A percentile compares a stretch with the other conserved stretches of the same genome.
phyloP scores from a whole-genome alignment of 2,113 vertebrate species.

The Orycteropus afer region DNA sequence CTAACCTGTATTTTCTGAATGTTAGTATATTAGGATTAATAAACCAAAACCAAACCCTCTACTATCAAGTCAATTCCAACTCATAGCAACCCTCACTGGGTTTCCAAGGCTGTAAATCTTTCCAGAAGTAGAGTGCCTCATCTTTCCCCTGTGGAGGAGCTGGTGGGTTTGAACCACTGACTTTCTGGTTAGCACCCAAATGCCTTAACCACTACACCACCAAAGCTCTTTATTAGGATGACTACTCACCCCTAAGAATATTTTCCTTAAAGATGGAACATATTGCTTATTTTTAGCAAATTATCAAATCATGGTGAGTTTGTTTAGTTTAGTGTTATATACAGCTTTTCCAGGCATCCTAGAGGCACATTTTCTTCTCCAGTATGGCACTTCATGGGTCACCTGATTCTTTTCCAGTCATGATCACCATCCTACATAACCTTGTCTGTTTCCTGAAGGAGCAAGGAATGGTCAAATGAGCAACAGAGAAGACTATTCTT shows the following conservation, averaged over 20 bases:
- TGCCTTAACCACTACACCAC: too few species aligned
- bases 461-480: constrained; percentile 80
- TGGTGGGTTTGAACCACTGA: too few species aligned
- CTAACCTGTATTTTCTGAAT: constrained; percentile 15
- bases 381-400: constrained; percentile 74
- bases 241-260: background rate
- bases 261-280: background rate
- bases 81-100: too few species aligned
- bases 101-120: too few species aligned
- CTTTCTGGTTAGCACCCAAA: too few species aligned
- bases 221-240: background rate
- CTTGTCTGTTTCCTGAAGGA: constrained; percentile 82
- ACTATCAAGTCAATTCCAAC: too few species aligned
- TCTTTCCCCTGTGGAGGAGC: too few species aligned
- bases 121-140: too few species aligned
- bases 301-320: background rate
- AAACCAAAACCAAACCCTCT: too few species aligned
- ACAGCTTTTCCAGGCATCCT: constrained; percentile 39
- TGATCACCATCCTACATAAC: constrained; percentile 79
- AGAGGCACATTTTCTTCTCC: constrained; percentile 59
- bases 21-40: background rate
- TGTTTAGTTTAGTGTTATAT: background rate
- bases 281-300: background rate
- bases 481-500: constrained; percentile 78
- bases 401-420: constrained; percentile 81